A percentile compares a stretch with the other conserved stretches of the same genome.
Evolutionary conservation across 2,888 invertebrate genomes (phyloP).

Genomic region (Spatulosminthurus flaviceps): DNA sequence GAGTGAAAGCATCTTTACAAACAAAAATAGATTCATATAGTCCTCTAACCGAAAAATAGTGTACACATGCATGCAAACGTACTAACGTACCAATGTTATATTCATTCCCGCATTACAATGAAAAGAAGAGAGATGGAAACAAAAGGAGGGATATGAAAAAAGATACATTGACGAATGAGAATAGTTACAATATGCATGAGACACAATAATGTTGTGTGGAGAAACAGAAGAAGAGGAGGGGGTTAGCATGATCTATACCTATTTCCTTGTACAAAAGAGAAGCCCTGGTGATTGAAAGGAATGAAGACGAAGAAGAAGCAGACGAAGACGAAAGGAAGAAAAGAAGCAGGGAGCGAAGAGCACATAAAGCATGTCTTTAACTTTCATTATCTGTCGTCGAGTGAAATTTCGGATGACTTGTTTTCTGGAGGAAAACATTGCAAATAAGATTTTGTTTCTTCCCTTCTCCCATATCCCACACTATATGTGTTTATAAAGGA

Average conservation of each 20-base stretch:
- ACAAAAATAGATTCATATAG: too few species aligned
- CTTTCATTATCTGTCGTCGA: slow-evolving; percentile 54
- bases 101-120: too few species aligned
- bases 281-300: slow-evolving; percentile 5
- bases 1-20: too few species aligned
- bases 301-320: slow-evolving; percentile 6
- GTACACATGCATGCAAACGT: neutral
- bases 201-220: neutral
- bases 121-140: too few species aligned
- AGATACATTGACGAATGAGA: too few species aligned
- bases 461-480: neutral
- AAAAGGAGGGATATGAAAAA: too few species aligned
- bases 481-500: slow-evolving; percentile 33
- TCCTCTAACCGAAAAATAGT: neutral
- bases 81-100: too few species aligned
- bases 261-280: slow-evolving; percentile 6
- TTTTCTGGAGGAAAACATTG: slow-evolving; percentile 56
- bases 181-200: neutral
- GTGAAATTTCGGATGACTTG: slow-evolving; percentile 58
- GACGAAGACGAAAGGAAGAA: neutral
- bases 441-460: slow-evolving; percentile 60
- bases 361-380: slow-evolving; percentile 48
- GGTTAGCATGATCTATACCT: neutral
- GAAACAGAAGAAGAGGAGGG: neutral
- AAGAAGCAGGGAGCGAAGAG: neutral